Evolutionary conservation across 2,888 invertebrate genomes (phyloP), one percentile per base, ranked within the genome.

Genomic region (Plutella xylostella): DNA sequence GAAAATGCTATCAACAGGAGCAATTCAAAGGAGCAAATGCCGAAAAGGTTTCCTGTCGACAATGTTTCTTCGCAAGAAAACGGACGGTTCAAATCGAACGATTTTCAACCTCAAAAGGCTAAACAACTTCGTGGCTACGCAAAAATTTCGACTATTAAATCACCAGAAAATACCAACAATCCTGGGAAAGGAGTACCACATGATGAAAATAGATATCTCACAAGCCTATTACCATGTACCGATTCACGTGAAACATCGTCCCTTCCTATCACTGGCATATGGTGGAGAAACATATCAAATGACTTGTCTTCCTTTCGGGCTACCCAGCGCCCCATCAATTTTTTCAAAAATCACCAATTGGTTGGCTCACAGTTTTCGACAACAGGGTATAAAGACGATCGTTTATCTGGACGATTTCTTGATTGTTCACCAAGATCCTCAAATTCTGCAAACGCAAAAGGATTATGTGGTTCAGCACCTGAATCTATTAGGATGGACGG

Each of bases 331-430:
- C 15, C 20, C 37, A 20, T 5, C 20, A n/a, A 20, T 20, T n/a
- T 38, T 44, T 21, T n/a, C 44, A 18, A 38, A 21, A 17, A 14
- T 44, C 17, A 38, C 38, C 6, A 28, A 28, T n/a, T 44, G 44
- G 44, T 11, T 43, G 18, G 35, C 37, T 20, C 15, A 15, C n/a
- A 12, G 11, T 9, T n/a, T 42, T 4, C 31, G 39, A 15, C 5
- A 45, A 21, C 18, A 40, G 11, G 39, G 30, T 2, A 51, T 54
- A 5, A 38, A 48, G 4, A 37, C 50, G 1, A 34, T 51, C 3
- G 53, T 55, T 0, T 53, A 55, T 22, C 28, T 53, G 15, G 52
- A 53, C 50, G 53, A 53, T 25, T 55, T 53, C 30, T 34, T 55
- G 1, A 1, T 51, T 17, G 41, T 42, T 14, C 34, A 49, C 15